Conservation (phyloP, 64 coral and sea anemone genomes). For the Hydrozoanthus tunicans region DNA sequence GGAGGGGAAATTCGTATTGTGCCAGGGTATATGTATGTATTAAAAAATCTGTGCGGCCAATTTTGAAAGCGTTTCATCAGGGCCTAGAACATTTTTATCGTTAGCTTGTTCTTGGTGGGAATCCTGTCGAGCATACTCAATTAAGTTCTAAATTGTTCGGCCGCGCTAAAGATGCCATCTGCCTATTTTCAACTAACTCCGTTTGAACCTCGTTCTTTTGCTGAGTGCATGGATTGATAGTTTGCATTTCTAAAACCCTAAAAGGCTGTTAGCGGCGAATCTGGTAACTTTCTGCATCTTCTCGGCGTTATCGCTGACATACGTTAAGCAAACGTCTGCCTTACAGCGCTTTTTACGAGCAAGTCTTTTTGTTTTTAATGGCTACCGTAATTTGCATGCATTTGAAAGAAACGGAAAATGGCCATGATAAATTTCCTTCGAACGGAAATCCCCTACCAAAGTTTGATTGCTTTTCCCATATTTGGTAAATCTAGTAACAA, state of each 20-base stretch:
- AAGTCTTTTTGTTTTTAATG: constrained; percentile 48
- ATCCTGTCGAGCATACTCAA: background rate
- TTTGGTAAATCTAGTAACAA: constrained; percentile 93
- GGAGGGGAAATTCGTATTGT: background rate
- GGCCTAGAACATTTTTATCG: background rate
- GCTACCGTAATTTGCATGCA: constrained; percentile 68
- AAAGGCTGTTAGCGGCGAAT: background rate
- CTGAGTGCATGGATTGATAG: background rate
- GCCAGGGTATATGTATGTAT: background rate
- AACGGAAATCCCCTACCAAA: constrained; percentile 86
- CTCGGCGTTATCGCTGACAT: background rate
- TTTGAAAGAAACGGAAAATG: constrained; percentile 79
- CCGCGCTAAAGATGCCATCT: constrained; percentile 6
- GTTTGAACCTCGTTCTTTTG: background rate
- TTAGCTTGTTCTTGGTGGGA: background rate
- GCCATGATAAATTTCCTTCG: constrained; percentile 92
- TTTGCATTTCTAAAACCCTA: background rate
- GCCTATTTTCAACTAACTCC: background rate
- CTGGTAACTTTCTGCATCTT: background rate
- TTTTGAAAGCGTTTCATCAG: background rate
- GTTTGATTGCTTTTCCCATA: constrained; percentile 91
- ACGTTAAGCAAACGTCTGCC: background rate
- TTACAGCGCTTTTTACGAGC: constrained; percentile 7
- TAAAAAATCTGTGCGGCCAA: background rate
- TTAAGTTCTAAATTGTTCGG: constrained; percentile 42